A percentile compares a stretch with the other conserved stretches of the same genome.
These are phyloP conservation scores for Heteractis magnifica DNA, from an alignment of 92 coral and sea anemone genomes.

Conservation along the genomic window DNA sequence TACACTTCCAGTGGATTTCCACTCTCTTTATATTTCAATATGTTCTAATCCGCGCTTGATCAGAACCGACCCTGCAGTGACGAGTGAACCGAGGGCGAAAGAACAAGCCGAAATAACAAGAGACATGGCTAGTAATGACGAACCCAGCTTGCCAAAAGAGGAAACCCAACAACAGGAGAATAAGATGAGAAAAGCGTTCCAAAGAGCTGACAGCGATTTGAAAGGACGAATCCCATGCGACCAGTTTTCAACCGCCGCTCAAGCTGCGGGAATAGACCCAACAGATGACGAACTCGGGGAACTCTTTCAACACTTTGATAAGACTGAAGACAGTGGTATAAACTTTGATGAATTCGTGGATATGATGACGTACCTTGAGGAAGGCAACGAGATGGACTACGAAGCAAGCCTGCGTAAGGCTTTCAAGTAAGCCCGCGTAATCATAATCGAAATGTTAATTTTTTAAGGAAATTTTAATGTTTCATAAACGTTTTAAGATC, in stretches of 20 bases:
- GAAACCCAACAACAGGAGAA: slow-evolving; percentile 1
- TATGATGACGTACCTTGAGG: slow-evolving; percentile 60
- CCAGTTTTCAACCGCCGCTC: slow-evolving; percentile 65
- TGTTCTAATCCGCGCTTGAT: background rate
- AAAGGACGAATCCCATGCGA: slow-evolving; percentile 58
- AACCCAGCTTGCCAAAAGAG: slow-evolving; percentile 9
- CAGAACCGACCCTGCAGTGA: background rate
- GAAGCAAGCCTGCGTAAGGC: slow-evolving; percentile 74
- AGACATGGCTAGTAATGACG: slow-evolving; percentile 8
- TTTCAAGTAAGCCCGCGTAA: slow-evolving; percentile 56
- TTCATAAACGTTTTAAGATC: background rate
- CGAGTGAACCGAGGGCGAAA: too few relatives aligned
- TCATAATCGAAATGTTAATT: background rate
- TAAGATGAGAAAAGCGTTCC: slow-evolving; percentile 51
- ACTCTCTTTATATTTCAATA: background rate
- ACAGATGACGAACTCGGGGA: slow-evolving; percentile 45
- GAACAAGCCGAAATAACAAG: background rate
- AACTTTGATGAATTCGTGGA: slow-evolving; percentile 68
- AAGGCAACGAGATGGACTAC: slow-evolving; percentile 35
- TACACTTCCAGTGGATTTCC: background rate
- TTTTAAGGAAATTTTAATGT: background rate
- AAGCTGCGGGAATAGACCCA: slow-evolving; percentile 57
- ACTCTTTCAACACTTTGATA: slow-evolving; percentile 58
- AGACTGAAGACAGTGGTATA: slow-evolving; percentile 59
- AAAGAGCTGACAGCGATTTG: slow-evolving; percentile 55